phyloP scores from a whole-genome alignment of 2,888 invertebrate genomes.

The Eupithecia insigniata region DNA sequence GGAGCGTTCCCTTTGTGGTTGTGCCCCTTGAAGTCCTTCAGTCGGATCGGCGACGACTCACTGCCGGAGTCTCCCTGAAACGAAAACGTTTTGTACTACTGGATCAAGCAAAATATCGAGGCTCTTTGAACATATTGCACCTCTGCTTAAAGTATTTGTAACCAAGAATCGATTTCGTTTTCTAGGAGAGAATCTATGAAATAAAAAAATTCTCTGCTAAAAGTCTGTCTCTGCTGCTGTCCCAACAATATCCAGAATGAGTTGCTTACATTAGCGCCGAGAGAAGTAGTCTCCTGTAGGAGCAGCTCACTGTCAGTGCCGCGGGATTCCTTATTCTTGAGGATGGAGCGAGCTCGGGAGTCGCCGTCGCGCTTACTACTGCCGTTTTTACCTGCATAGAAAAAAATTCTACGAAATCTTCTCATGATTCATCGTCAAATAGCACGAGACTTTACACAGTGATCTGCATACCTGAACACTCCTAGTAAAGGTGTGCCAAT shows the following conservation, averaged over 20 bases:
- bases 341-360: constrained; percentile 78
- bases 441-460: background rate
- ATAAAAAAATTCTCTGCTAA: too few relatives aligned
- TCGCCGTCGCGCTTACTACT: constrained; percentile 79
- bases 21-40: constrained; percentile 79
- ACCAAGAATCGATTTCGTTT: too few relatives aligned
- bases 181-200: too few relatives aligned
- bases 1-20: constrained; percentile 72
- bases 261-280: constrained; percentile 75
- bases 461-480: background rate
- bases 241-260: too few relatives aligned
- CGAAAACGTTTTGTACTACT: background rate
- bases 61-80: constrained; percentile 86
- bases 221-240: too few relatives aligned
- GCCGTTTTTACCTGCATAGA: constrained; percentile 76
- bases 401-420: background rate
- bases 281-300: constrained; percentile 78
- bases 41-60: constrained; percentile 86
- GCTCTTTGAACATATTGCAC: too few relatives aligned
- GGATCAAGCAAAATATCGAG: background rate
- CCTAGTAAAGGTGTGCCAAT: background rate
- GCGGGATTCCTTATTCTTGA: constrained; percentile 81
- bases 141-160: too few relatives aligned
- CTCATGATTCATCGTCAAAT: background rate
- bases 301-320: constrained; percentile 83